phyloP scores from a whole-genome alignment of 2,888 invertebrate species.

The Pimpla rufipes region DNA sequence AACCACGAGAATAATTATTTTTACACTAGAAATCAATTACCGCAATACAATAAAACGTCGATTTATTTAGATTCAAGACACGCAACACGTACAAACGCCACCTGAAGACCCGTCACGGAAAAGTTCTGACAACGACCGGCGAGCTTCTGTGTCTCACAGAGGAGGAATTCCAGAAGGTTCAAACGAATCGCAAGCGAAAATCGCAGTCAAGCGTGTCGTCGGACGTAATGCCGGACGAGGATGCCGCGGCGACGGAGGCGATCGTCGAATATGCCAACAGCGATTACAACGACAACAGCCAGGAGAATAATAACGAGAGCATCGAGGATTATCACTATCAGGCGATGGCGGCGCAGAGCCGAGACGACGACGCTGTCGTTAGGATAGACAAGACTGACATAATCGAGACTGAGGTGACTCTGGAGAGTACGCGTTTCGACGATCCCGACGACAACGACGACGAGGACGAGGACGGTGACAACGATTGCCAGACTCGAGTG shows the following conservation, averaged over 20 bases:
- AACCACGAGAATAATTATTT: too few species aligned
- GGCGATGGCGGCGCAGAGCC: constrained; percentile 58
- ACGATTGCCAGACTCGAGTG: constrained; percentile 16
- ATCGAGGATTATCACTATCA: constrained; percentile 70
- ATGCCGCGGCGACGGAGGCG: constrained; percentile 71
- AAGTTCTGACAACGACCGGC: constrained; percentile 87
- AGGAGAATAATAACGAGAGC: constrained; percentile 42
- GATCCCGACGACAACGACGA: constrained; percentile 4
- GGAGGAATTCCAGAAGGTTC: constrained; percentile 85
- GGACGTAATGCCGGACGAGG: constrained; percentile 67
- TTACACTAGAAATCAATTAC: too few species aligned
- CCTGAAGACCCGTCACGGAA: constrained; percentile 87
- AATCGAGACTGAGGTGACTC: constrained; percentile 80
- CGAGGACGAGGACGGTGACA: neutral
- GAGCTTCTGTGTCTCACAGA: constrained; percentile 85
- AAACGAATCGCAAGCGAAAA: constrained; percentile 81
- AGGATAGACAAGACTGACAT: constrained; percentile 78
- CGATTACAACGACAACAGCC: constrained; percentile 55
- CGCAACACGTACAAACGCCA: constrained; percentile 88
- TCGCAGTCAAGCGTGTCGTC: constrained; percentile 72
- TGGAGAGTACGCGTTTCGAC: constrained; percentile 11
- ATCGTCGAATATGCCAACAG: constrained; percentile 71
- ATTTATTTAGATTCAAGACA: constrained; percentile 86
- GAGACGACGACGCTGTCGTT: constrained; percentile 50
- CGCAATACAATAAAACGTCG: neutral